Evolutionary conservation across 2,888 invertebrate species (phyloP), one percentile per base, ranked within the genome.

Genomic region (Blera fallax): DNA sequence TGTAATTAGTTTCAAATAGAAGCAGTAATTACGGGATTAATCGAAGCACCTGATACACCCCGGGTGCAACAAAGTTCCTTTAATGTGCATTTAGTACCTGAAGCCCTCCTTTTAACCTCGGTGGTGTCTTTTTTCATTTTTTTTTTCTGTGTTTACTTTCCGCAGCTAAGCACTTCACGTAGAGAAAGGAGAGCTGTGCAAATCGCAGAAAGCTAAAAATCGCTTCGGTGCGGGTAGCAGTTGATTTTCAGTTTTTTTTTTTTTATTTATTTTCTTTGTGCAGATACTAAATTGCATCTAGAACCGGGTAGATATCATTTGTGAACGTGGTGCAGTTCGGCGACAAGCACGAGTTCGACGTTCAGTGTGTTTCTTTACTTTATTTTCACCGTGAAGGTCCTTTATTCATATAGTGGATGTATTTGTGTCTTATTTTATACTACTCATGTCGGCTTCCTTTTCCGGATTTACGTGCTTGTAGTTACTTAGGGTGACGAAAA

Each of bases 21-120:
- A 80, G 58, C 54, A 80, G 85, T 85, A 85, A 85, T 85, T 85
- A 85, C 80, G 85, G 85, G 76, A 85, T 85, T 85, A 85, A 85
- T 85, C 80, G 85, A 80, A 85, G 80, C 85, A 85, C 85, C 85
- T 85, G 85, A 85, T 85, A 85, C 60, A 80, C 70, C 70, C 72
- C 76, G 56, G 85, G 74, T 85, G 85, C 76, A 76, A 65, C 18
- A 76, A 70, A 84, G 76, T 80, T 80, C 76, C 65, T 65, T 80
- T 80, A 69, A 74, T 79, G 80, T 74, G 79, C 80, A 85, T 85
- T 80, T 80, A 65, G 21, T 21, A 52, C 37, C 54, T 77, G 18
- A 65, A 64, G 34, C 52, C 24, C 34, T 43, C 54, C 40, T 6
- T n/a, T 10, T 40, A 18, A 21, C 27, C 24, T 14, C n/a, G 18